Conservation (phyloP, 1,140 invertebrate genomes). For the Caenorhabditis briggsae region DNA sequence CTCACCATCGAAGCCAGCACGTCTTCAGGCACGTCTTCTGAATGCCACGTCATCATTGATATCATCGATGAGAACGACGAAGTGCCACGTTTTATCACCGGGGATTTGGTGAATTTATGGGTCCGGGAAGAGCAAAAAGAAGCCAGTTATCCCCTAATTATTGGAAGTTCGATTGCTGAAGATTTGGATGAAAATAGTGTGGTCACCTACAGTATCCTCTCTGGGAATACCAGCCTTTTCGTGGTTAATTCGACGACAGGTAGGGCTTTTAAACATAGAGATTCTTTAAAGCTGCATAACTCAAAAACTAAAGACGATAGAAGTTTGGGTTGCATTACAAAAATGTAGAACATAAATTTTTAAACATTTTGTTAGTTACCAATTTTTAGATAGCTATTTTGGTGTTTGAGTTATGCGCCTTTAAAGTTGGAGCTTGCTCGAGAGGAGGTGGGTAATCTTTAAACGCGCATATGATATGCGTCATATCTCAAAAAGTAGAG, state of each 20-base stretch:
- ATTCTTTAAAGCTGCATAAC: too few relatives aligned
- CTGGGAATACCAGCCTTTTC: conserved; percentile 60
- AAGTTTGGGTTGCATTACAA: too few relatives aligned
- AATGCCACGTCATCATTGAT: conserved; percentile 2
- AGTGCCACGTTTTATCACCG: conserved; percentile 57
- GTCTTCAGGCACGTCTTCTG: neutral
- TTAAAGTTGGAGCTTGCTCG: too few relatives aligned
- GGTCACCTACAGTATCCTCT: conserved; percentile 56
- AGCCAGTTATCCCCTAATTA: neutral
- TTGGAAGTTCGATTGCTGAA: conserved; percentile 41
- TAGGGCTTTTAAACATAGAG: neutral
- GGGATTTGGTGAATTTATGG: conserved; percentile 3
- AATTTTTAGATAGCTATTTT: too few relatives aligned
- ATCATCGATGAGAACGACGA: conserved; percentile 64
- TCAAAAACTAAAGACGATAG: too few relatives aligned
- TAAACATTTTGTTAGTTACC: too few relatives aligned
- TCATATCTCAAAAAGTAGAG: too few relatives aligned
- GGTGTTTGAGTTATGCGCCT: too few relatives aligned
- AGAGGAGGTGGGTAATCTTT: too few relatives aligned
- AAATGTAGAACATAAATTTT: too few relatives aligned
- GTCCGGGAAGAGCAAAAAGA: neutral
- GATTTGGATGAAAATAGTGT: conserved; percentile 49
- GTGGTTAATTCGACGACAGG: conserved; percentile 43
- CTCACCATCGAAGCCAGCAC: neutral
- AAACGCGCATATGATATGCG: too few relatives aligned